phyloP scores from a whole-genome alignment of 2,888 invertebrate species.

The Panzeria rudis region DNA sequence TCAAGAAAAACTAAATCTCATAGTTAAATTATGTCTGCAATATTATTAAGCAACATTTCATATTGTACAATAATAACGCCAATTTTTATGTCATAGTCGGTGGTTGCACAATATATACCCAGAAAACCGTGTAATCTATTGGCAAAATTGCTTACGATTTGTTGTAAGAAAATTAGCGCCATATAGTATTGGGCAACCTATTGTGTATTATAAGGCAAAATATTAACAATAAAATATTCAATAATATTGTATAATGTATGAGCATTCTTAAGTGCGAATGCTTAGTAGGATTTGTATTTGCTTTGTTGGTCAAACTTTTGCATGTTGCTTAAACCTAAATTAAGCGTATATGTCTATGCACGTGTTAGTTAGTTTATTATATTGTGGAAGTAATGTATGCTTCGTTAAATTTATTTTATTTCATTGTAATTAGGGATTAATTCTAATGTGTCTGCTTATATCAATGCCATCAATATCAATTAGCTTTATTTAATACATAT shows the following conservation, averaged over 20 bases:
- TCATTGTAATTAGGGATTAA: constrained; percentile 75
- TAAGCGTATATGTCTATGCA: constrained; percentile 8
- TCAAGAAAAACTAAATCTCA: background rate
- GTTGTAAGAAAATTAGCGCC: too few species aligned
- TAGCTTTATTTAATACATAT: constrained; percentile 59
- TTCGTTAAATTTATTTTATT: constrained; percentile 74
- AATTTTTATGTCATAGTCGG: too few species aligned
- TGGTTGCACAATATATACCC: too few species aligned
- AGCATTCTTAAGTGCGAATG: constrained; percentile 11
- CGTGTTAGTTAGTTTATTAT: constrained; percentile 40
- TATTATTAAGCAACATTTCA: too few species aligned
- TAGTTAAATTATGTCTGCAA: too few species aligned
- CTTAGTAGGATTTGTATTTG: constrained; percentile 35
- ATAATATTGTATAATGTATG: too few species aligned
- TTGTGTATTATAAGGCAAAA: too few species aligned
- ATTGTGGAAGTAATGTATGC: constrained; percentile 70
- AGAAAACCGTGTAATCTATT: too few species aligned
- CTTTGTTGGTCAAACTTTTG: constrained; percentile 52
- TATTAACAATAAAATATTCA: too few species aligned
- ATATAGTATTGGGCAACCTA: too few species aligned
- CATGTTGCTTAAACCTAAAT: constrained; percentile 16
- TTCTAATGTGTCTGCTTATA: constrained; percentile 73
- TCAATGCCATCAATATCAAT: constrained; percentile 75
- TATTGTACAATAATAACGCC: too few species aligned
- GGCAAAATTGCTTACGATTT: too few species aligned